These are phyloP conservation scores for Smittia aterrima DNA, from an alignment of 2,888 invertebrate species.

Conservation along the genomic window DNA sequence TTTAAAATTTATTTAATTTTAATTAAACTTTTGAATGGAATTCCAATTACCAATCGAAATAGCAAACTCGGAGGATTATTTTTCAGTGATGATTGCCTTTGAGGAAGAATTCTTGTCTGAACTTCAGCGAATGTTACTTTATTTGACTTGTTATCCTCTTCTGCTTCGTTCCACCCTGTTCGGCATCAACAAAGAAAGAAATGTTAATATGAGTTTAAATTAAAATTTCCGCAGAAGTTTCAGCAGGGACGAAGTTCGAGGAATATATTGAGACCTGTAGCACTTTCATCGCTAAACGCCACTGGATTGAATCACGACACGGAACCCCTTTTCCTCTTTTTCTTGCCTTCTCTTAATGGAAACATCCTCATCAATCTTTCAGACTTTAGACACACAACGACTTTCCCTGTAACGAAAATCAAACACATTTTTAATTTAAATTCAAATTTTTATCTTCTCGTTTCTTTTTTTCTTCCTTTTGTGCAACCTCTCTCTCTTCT, in stretches of 20 bases:
- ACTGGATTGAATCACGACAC: slow-evolving; percentile 8
- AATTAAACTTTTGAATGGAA: slow-evolving; percentile 28
- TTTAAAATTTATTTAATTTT: slow-evolving; percentile 30
- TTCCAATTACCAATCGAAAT: no score
- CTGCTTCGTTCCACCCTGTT: neutral
- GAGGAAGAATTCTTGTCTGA: neutral
- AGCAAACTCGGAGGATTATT: neutral
- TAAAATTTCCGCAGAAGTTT: neutral
- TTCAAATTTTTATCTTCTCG: slow-evolving; percentile 36
- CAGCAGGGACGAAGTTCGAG: neutral
- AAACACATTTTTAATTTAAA: slow-evolving; percentile 41
- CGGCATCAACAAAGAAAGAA: neutral
- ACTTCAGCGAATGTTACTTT: neutral
- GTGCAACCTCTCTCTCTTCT: neutral
- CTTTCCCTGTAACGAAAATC: slow-evolving; percentile 16
- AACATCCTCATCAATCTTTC: slow-evolving; percentile 39
- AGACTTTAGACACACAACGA: slow-evolving; percentile 24
- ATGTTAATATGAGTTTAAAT: neutral
- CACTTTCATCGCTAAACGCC: slow-evolving; percentile 11
- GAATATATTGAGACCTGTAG: neutral
- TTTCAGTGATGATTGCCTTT: neutral
- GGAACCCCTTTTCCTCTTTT: neutral
- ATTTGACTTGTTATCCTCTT: neutral
- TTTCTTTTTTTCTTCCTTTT: neutral
- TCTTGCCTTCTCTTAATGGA: neutral